phyloP scores from a whole-genome alignment of 35 echinoderm and acorn worm species.

The Lytechinus variegatus region DNA sequence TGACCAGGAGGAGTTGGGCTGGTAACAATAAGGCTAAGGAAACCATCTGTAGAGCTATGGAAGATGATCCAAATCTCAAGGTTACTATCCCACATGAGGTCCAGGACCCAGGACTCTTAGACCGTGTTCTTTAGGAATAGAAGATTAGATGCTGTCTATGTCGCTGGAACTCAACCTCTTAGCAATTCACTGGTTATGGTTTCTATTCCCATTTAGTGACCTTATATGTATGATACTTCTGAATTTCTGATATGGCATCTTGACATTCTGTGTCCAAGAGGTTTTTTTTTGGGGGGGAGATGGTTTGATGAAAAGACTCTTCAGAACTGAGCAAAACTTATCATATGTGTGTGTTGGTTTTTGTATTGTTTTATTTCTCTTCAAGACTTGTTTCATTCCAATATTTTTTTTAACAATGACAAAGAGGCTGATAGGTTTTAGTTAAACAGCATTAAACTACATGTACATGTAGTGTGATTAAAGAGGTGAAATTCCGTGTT shows the following conservation, averaged over 20 bases:
- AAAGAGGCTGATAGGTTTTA: neutral
- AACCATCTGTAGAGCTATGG: slow-evolving; percentile 92
- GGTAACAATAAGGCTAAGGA: slow-evolving; percentile 85
- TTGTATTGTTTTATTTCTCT: no score
- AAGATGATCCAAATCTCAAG: slow-evolving; percentile 87
- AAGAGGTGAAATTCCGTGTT: neutral
- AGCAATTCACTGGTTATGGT: neutral
- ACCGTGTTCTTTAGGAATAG: slow-evolving; percentile 74
- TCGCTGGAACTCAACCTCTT: no score
- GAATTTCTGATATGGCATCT: neutral
- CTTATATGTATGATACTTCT: neutral
- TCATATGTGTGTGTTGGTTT: no score
- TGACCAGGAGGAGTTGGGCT: slow-evolving; percentile 86
- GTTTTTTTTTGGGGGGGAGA: no score
- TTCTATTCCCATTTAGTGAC: neutral
- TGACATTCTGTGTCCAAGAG: neutral
- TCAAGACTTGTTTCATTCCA: neutral
- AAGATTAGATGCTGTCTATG: neutral
- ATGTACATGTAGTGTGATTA: no score
- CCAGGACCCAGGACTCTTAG: slow-evolving; percentile 68
- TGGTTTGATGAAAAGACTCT: no score
- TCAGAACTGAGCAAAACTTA: no score
- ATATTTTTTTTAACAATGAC: neutral
- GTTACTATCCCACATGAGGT: slow-evolving; percentile 92
- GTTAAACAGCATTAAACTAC: neutral